phyloP scores from a whole-genome alignment of 2,113 vertebrate species.

The Jacana jacana region DNA sequence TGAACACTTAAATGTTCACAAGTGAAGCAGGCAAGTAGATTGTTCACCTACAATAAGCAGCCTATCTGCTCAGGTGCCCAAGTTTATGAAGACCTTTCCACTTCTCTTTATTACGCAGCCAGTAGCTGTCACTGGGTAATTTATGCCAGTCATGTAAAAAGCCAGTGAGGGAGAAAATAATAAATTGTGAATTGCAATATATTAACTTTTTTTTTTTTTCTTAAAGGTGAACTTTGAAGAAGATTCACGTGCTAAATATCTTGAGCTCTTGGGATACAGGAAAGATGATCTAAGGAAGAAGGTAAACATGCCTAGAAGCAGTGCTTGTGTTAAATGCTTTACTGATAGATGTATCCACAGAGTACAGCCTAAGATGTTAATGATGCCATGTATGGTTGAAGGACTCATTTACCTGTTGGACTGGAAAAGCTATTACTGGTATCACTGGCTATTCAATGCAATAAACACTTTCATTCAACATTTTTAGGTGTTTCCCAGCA shows the following conservation, averaged over 20 bases:
- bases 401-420: neutral
- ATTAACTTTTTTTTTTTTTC: slow-evolving; percentile 33
- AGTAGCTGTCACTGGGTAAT: neutral
- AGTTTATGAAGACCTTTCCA: neutral
- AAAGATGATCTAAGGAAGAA: slow-evolving; percentile 89
- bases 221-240: slow-evolving; percentile 92
- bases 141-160: neutral
- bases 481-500: neutral
- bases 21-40: neutral
- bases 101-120: neutral
- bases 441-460: neutral
- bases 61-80: neutral
- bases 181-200: neutral
- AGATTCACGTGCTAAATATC: slow-evolving; percentile 87
- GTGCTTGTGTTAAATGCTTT: neutral
- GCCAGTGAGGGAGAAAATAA: neutral
- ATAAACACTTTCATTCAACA: neutral
- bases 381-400: neutral
- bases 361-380: neutral
- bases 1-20: neutral
- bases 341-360: neutral
- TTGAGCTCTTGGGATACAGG: slow-evolving; percentile 91
- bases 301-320: slow-evolving; percentile 69
- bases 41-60: neutral
- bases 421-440: neutral